Evolutionary conservation across 2,888 invertebrate species (phyloP).

Genomic region (Drosophila anomelani): DNA sequence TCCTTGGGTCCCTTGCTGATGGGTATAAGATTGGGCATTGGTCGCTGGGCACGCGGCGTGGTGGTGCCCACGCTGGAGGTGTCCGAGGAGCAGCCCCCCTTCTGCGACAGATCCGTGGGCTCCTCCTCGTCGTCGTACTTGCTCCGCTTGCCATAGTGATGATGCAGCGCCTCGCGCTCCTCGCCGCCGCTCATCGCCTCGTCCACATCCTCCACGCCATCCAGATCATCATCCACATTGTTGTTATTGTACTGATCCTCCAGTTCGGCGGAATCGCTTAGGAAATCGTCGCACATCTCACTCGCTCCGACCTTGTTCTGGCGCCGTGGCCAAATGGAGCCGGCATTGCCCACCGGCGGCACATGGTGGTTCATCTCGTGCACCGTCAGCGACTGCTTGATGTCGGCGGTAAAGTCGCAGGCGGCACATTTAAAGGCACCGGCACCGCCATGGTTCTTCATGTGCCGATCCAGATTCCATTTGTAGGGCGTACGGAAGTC

Average conservation of each 20-base stretch:
- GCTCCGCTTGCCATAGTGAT: slow-evolving; percentile 76
- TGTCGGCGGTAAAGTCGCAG: slow-evolving; percentile 96
- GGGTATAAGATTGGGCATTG: slow-evolving; percentile 91
- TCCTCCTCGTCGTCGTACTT: slow-evolving; percentile 83
- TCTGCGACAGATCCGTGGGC: slow-evolving; percentile 84
- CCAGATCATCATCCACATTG: slow-evolving; percentile 82
- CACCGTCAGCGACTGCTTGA: slow-evolving; percentile 95
- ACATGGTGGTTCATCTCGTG: slow-evolving; percentile 96
- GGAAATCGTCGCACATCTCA: slow-evolving; percentile 84
- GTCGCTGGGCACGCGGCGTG: slow-evolving; percentile 85
- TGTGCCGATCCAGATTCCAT: slow-evolving; percentile 97
- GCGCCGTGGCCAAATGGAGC: slow-evolving; percentile 86
- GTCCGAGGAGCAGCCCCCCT: slow-evolving; percentile 83
- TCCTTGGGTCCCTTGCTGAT: slow-evolving; percentile 85
- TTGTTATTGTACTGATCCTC: slow-evolving; percentile 83
- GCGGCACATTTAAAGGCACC: slow-evolving; percentile 94
- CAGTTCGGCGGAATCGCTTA: slow-evolving; percentile 83
- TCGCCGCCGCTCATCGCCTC: slow-evolving; percentile 57
- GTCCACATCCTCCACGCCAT: slow-evolving; percentile 61
- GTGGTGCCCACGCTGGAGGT: slow-evolving; percentile 82
- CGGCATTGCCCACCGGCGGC: slow-evolving; percentile 90
- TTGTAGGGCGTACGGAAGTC: slow-evolving; percentile 96
- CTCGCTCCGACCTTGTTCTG: slow-evolving; percentile 91
- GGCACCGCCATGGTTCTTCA: slow-evolving; percentile 94
- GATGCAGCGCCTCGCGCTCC: slow-evolving; percentile 38